Evolutionary conservation across 2,113 vertebrate genomes (phyloP).

Genomic region (Reinhardtius hippoglossoides): DNA sequence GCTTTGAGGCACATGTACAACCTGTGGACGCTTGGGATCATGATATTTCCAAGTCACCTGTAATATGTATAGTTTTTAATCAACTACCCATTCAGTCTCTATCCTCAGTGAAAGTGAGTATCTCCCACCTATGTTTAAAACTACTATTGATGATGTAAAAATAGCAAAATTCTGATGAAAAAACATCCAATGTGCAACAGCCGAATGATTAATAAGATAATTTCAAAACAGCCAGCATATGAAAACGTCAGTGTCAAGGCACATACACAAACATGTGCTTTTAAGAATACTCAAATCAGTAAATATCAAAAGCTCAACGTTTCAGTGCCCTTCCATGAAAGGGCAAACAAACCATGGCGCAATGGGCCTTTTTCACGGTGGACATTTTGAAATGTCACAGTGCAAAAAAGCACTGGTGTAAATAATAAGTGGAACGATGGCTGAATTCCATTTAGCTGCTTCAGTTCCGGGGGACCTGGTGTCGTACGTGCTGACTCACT

Average conservation of each 20-base stretch:
- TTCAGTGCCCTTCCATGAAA: slow-evolving; percentile 18
- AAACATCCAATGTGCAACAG: slow-evolving; percentile 4
- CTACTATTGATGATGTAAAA: neutral
- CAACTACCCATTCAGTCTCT: neutral
- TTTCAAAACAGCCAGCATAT: slow-evolving; percentile 6
- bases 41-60: slow-evolving; percentile 15
- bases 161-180: slow-evolving; percentile 6
- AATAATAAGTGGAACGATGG: neutral
- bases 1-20: slow-evolving; percentile 59
- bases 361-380: neutral
- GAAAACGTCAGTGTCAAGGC: slow-evolving; percentile 65
- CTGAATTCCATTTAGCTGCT: neutral
- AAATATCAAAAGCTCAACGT: slow-evolving; percentile 49
- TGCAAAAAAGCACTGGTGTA: neutral
- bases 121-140: neutral
- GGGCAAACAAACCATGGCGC: slow-evolving; percentile 36
- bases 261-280: slow-evolving; percentile 46
- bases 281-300: slow-evolving; percentile 48
- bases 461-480: neutral
- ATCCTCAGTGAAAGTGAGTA: neutral
- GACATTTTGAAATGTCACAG: slow-evolving; percentile 13
- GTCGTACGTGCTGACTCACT: neutral
- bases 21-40: slow-evolving; percentile 18
- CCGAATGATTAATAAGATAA: slow-evolving; percentile 4
- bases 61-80: neutral